Base-by-base conservation (phyloP, 2,888 invertebrate genomes). In the Patella caerulea region DNA sequence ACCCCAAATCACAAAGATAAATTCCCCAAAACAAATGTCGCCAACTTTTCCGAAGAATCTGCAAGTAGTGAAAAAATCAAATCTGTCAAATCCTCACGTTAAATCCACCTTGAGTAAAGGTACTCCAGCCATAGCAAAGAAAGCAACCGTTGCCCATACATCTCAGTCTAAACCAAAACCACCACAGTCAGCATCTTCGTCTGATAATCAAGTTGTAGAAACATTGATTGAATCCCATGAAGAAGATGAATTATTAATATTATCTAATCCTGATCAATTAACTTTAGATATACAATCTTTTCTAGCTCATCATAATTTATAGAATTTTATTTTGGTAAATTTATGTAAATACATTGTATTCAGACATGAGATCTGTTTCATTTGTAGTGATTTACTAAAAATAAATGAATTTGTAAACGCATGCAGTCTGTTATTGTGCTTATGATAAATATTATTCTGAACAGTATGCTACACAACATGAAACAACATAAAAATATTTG, bases 171-270 rank as follows among this genome's bases (percentile, higher is more conserved):
- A 45, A 45, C 45, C 45, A 5, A 45, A 45, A 45, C 45, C 45
- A 45, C 45, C 45, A 45, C 45, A 45, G 45, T 45, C 45, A 45
- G 9, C 45, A 45, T 73, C 76, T 4, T 73, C 76, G 24, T 76
- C 76, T 52, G 76, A 76, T 76, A 73, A 76, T 76, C 73, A 76
- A 71, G 55, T 54, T 4, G 76, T 55, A 15, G 72, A 19, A 29
- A 76, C 34, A 55, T 29, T 56, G 34, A 76, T 53, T 45, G 34
- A 53, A 59, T 55, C n/a, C 52, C 9, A 29, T 73, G 73, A 19
- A n/a, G 52, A 56, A 54, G 55, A 54, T 73, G 56, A 73, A 24
- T 19, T 65, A 24, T 65, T 65, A 14, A 65, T 65, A 19, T 24
- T 65, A 24, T 65, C 65, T 15, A 65, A 65, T 65, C 65, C 65